These are phyloP conservation scores for Drosophila rhopaloa DNA, from an alignment of 1,140 invertebrate genomes.

Conservation along the genomic window DNA sequence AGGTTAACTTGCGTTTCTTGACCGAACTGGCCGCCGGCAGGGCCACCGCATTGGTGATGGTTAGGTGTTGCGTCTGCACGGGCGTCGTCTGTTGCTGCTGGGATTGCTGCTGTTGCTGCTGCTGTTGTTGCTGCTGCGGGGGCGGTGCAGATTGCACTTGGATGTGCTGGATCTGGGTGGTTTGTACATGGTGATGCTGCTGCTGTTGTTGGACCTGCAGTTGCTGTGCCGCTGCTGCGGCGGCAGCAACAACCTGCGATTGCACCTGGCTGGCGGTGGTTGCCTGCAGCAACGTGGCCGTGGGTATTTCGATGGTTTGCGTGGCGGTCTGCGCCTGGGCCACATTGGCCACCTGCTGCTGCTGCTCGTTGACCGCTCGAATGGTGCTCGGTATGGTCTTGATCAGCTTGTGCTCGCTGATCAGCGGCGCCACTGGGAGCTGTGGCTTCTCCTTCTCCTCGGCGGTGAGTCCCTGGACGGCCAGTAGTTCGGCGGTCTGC, in stretches of 20 bases:
- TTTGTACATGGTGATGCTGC: conserved; percentile 71
- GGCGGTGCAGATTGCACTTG: conserved; percentile 67
- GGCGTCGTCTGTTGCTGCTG: conserved; percentile 53
- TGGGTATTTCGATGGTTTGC: conserved; percentile 81
- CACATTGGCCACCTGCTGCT: conserved; percentile 48
- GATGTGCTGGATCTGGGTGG: conserved; percentile 74
- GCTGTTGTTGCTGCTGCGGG: conserved; percentile 56
- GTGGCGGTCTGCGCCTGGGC: conserved; percentile 58
- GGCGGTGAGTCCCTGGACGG: conserved; percentile 93
- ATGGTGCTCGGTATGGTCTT: conserved; percentile 84
- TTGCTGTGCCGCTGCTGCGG: conserved; percentile 50
- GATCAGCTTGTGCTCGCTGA: conserved; percentile 82
- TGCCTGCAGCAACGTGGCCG: conserved; percentile 73
- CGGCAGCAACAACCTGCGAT: conserved; percentile 57
- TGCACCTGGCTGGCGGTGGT: conserved; percentile 69
- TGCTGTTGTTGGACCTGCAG: conserved; percentile 55
- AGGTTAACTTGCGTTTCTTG: conserved; percentile 82
- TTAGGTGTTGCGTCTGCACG: conserved; percentile 64
- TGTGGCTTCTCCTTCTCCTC: conserved; percentile 84
- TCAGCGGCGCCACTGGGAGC: conserved; percentile 66
- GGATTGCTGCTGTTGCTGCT: conserved; percentile 38
- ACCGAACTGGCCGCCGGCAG: conserved; percentile 55
- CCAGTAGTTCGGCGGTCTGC: conserved; percentile 93
- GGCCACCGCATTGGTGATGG: conserved; percentile 60
- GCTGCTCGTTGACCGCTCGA: conserved; percentile 75